A percentile compares a stretch with the other conserved stretches of the same genome.
Evolutionary conservation across 1,140 invertebrate species (phyloP).

Genomic region (Hycleus cichorii): DNA sequence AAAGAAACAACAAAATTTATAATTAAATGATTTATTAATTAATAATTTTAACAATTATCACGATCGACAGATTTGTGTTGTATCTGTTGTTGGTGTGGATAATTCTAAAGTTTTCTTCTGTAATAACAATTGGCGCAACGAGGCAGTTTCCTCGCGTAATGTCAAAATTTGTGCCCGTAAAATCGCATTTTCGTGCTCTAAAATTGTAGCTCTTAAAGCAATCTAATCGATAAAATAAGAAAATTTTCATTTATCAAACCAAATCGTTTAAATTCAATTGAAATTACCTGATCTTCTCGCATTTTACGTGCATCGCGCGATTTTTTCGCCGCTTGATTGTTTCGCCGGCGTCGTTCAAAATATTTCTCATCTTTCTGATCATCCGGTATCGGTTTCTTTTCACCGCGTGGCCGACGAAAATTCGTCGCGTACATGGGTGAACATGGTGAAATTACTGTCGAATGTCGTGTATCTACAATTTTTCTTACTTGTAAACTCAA

Average conservation of each 20-base stretch:
- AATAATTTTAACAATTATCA: not conserved
- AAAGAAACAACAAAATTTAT: no score
- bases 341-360: slow-evolving; percentile 75
- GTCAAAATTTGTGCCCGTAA: slow-evolving; percentile 71
- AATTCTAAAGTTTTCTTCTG: slow-evolving; percentile 35
- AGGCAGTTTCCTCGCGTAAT: slow-evolving; percentile 70
- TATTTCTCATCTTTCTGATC: slow-evolving; percentile 86
- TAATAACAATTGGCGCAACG: slow-evolving; percentile 56
- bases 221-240: slow-evolving; percentile 47
- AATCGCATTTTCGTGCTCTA: slow-evolving; percentile 82
- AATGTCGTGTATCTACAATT: not conserved
- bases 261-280: not conserved
- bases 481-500: not conserved
- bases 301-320: slow-evolving; percentile 77
- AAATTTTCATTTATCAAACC: not conserved
- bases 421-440: slow-evolving; percentile 1
- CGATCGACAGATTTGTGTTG: not conserved
- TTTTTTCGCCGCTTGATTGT: slow-evolving; percentile 88
- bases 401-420: slow-evolving; percentile 58
- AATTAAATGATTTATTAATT: no score
- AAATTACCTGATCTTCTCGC: slow-evolving; percentile 70
- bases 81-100: slow-evolving; percentile 12
- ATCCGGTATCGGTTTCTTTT: slow-evolving; percentile 79
- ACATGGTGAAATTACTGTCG: slow-evolving; percentile 5
- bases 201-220: slow-evolving; percentile 66